These are phyloP conservation scores for Lamprotornis superbus DNA, from an alignment of 2,113 vertebrate genomes.

Conservation along the genomic window DNA sequence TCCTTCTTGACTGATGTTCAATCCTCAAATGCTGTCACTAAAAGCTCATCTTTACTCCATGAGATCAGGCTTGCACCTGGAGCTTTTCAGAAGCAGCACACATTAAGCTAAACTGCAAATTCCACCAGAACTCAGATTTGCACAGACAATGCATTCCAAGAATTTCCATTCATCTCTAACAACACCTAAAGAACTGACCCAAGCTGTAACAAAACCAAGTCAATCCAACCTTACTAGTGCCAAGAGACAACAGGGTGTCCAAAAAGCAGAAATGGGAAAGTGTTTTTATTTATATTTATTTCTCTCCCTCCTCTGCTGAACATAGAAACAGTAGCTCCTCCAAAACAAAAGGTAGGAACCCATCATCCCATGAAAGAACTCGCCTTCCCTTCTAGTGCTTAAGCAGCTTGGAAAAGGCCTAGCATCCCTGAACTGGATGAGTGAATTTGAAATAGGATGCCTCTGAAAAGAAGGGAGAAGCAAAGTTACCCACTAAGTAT, in stretches of 20 bases:
- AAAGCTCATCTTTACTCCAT: neutral
- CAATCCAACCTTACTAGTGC: neutral
- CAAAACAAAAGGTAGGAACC: neutral
- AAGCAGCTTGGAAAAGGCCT: neutral
- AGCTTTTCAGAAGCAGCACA: neutral
- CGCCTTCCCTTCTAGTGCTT: neutral
- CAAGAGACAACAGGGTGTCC: neutral
- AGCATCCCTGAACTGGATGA: neutral
- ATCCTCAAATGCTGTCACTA: neutral
- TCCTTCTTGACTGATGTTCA: neutral
- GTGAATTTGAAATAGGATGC: neutral
- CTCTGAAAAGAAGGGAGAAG: neutral
- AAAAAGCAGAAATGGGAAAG: neutral
- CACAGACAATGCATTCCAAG: rapidly evolving
- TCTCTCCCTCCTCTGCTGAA: neutral
- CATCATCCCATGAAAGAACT: neutral
- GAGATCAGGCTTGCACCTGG: neutral
- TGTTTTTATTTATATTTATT: neutral
- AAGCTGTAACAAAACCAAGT: neutral
- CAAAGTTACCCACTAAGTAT: neutral
- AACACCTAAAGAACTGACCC: neutral
- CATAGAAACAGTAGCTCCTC: neutral
- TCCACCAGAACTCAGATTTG: neutral
- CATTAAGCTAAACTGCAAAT: neutral
- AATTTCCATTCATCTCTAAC: neutral